Evolutionary conservation across 2,797 vertebrate species (phyloP).

Genomic region (Tarsius wallacei): DNA sequence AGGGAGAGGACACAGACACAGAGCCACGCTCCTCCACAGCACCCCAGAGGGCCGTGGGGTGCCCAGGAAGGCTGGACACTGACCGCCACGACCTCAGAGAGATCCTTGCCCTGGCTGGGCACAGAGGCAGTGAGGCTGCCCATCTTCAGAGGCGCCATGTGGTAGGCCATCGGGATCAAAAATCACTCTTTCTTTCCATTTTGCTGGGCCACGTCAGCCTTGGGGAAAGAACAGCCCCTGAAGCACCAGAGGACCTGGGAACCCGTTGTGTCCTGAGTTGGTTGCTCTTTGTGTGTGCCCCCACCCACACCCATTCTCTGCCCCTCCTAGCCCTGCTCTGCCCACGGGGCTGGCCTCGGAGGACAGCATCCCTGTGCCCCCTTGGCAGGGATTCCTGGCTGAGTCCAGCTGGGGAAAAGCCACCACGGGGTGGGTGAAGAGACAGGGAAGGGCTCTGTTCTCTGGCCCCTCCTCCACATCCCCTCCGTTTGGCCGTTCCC

Average conservation of each 20-base stretch:
- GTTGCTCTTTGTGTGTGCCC: not conserved
- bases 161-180: not conserved
- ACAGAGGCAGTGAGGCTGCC: not conserved
- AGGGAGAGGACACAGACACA: not conserved
- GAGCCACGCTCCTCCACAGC: too few species aligned
- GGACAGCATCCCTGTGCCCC: not conserved
- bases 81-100: not conserved
- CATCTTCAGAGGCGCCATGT: accelerated
- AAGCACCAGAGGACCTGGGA: not conserved
- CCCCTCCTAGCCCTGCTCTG: not conserved
- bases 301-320: not conserved
- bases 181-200: not conserved
- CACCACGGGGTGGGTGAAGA: not conserved
- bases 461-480: not conserved
- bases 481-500: not conserved
- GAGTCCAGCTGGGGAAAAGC: not conserved
- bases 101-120: not conserved
- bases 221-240: not conserved
- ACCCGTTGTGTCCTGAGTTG: not conserved
- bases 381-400: not conserved
- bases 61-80: too few species aligned
- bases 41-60: not conserved
- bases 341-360: not conserved
- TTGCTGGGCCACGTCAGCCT: not conserved
- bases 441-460: not conserved